Evolutionary conservation across 2,888 invertebrate species (phyloP).

Genomic region (Brachylomia viminalis): DNA sequence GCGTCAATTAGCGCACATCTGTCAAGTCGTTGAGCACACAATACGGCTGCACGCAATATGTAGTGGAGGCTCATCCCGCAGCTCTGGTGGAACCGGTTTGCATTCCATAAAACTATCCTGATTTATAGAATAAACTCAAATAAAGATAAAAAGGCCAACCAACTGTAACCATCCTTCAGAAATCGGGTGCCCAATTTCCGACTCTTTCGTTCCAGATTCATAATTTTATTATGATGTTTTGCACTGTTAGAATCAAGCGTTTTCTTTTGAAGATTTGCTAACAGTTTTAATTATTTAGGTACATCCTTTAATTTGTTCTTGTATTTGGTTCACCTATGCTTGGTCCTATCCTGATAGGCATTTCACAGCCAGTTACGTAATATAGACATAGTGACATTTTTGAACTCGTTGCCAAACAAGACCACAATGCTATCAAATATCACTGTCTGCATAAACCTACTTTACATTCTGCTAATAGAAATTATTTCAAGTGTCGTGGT

Average conservation of each 20-base stretch:
- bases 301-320: not conserved
- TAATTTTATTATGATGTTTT: not conserved
- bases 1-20: constrained; percentile 64
- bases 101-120: not conserved
- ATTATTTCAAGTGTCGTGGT: constrained; percentile 26
- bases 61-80: constrained; percentile 33
- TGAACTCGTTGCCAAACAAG: not conserved
- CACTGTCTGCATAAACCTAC: constrained; percentile 10
- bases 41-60: constrained; percentile 42
- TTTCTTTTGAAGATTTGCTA: not conserved
- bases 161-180: too few relatives aligned
- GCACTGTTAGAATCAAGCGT: not conserved
- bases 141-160: not conserved
- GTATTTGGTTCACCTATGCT: not conserved
- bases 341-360: not conserved
- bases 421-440: constrained; percentile 19
- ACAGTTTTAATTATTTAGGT: not conserved
- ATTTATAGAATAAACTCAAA: not conserved
- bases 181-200: not conserved
- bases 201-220: not conserved
- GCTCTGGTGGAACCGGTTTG: constrained; percentile 16
- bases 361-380: not conserved
- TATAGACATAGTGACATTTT: constrained; percentile 2
- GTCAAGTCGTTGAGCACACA: constrained; percentile 60
- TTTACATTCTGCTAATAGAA: constrained; percentile 17